Base-by-base conservation (phyloP, 64 coral and sea anemone species). In the Stichodactyla helianthus region DNA sequence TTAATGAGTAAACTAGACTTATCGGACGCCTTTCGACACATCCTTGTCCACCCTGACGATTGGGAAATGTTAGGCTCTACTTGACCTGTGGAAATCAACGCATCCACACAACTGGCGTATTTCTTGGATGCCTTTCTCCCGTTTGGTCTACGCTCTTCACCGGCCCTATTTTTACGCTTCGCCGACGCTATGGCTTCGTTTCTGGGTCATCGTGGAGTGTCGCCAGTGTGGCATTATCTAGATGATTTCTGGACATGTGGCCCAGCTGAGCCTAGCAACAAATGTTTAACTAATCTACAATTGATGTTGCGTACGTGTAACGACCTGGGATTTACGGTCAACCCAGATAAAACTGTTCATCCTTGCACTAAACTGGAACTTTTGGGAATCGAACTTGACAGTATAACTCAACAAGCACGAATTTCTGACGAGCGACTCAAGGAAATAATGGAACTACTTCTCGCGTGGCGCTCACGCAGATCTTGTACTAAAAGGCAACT, bases 401-500 rank as follows among this genome's bases (percentile, higher is more conserved):
- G 68, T 55, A 65, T 54, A 6, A 77, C 64, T 10, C 86, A 87
- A 58, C 62, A 77, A 51, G 86, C 70, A 23, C 26, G 65, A n/a
- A 87, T 87, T 55, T 76, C 86, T 5, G 12, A 87, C 17, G 5
- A 31, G 2, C 64, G 59, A 18, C 27, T 77, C 15, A 10, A 58
- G 16, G 68, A 87, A 20, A 87, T 17, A 8, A 17, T 86, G 4
- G 65, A 87, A 19, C 51, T 87, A 27, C 27, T 77, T 5, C 50
- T 7, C 1, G 51, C 68, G 1, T 87, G 86, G 86, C 52, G 20
- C 7, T 19, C 50, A 51, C 35, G 50, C 18, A 23, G 4, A 5
- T 87, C 86, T 8, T 87, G 86, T 74, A 87, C 64, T 25, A 87
- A n/a, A n/a, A n/a, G n/a, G n/a, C n/a, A n/a, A n/a, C n/a, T n/a